Base-by-base conservation (phyloP, 2,113 vertebrate genomes). In the Mobula birostris region DNA sequence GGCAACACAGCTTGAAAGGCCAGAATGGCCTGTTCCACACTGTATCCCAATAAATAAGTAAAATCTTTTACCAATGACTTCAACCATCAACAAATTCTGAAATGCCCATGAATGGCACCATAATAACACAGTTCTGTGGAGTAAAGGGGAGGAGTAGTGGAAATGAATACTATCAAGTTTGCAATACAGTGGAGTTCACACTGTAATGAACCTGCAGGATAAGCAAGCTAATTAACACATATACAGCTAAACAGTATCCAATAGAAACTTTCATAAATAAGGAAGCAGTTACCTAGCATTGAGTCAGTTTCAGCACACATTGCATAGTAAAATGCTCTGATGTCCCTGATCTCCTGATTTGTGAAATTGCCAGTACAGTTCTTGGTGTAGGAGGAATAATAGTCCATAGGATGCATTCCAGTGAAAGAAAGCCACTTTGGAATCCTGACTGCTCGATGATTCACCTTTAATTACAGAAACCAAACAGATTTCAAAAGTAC, bases 301-400 rank as follows among this genome's bases (percentile, higher is more conserved):
- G 97, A 97, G 95, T 99, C 98, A 90, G 98, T 96, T 95, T 99
- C 99, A 0, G 98, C 98, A 96, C 99, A 99, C 99, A 99, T 99
- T 93, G 98, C 98, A 94, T 99, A 99, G 96, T 99, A 99, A 96
- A 97, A 98, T 48, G 97, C 97, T 94, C 98, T 96, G 92, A 99
- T 98, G 94, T 96, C 95, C 96, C 94, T 97, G 94, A 99, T 96
- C 97, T 99, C 98, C 94, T 97, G 95, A 40, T 97, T 94, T 94
- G 98, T 98, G 96, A 99, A 99, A 92, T 95, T 94, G 19, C 96
- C 96, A n/a, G 98, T 99, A 96, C 98, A 99, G 94, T 99, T 99
- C 96, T 99, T 99, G 94, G 98, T 98, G 88, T 97, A 97, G 0
- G 98, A 98, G 79, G 98, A 98, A 95, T 99, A 99, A 96, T 97